These are phyloP conservation scores for Oscheius sp. DNA, from an alignment of 2,888 invertebrate genomes.

Conservation along the genomic window DNA sequence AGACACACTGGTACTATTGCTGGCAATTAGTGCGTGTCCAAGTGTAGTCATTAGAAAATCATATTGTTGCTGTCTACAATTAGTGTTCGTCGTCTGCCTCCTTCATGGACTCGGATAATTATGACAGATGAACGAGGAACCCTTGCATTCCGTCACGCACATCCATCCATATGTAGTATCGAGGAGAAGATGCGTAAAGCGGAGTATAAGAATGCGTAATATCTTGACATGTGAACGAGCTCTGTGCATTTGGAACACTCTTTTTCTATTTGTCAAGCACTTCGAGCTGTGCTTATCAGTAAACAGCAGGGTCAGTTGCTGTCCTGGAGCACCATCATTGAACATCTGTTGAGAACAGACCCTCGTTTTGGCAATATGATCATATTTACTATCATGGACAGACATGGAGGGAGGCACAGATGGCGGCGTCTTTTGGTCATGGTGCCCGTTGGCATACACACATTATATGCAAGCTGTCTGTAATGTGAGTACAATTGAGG, in stretches of 20 bases:
- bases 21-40: constrained; percentile 32
- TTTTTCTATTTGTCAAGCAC: constrained; percentile 25
- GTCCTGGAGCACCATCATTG: constrained; percentile 30
- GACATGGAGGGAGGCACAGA: constrained; percentile 17
- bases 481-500: constrained; percentile 32
- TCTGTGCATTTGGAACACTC: neutral
- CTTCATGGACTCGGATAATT: constrained; percentile 18
- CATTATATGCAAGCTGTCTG: constrained; percentile 37
- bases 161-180: constrained; percentile 1
- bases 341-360: constrained; percentile 32
- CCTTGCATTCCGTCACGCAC: constrained; percentile 20
- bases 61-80: constrained; percentile 34
- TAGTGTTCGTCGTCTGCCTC: constrained; percentile 21
- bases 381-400: constrained; percentile 30
- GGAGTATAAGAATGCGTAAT: too few species aligned
- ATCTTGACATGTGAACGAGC: too few species aligned
- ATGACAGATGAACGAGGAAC: constrained; percentile 26
- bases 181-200: too few species aligned
- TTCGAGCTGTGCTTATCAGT: constrained; percentile 31
- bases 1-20: constrained; percentile 6
- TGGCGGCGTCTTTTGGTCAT: constrained; percentile 31
- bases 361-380: constrained; percentile 33
- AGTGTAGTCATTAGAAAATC: constrained; percentile 32
- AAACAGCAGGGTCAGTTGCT: constrained; percentile 30
- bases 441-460: constrained; percentile 14